Percentiles rank a stretch among this genome's conserved stretches.
Conservation (phyloP, 2,113 vertebrate species). For the Pan troglodytes region DNA sequence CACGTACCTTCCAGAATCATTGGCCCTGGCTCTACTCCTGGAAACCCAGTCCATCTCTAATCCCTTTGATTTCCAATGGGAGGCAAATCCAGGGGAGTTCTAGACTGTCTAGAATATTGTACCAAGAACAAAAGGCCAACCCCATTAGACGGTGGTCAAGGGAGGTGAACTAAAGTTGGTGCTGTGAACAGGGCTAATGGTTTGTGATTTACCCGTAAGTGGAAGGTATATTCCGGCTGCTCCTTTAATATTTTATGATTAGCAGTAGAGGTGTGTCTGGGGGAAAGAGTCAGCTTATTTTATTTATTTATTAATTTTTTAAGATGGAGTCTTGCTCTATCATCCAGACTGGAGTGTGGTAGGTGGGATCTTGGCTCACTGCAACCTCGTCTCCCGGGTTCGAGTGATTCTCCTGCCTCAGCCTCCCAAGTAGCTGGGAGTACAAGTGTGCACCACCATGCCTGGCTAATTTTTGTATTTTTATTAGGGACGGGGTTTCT, state of each 20-base stretch:
- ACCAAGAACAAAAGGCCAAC: neutral
- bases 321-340: no score
- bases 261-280: neutral
- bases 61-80: neutral
- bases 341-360: no score
- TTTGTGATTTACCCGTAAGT: neutral
- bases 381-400: no score
- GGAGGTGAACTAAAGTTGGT: accelerated
- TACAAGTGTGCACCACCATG: no score
- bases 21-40: neutral
- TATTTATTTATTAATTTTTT: no score
- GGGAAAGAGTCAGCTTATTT: no score
- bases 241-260: neutral
- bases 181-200: neutral
- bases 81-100: neutral
- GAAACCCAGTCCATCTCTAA: neutral
- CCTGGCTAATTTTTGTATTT: no score
- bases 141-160: neutral
- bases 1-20: neutral
- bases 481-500: no score
- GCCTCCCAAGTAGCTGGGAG: no score
- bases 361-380: no score
- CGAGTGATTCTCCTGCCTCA: no score
- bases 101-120: neutral
- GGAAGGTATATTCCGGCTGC: accelerated